These are phyloP conservation scores for Drosophila hamatofila DNA, from an alignment of 2,888 invertebrate genomes.

Conservation along the genomic window DNA sequence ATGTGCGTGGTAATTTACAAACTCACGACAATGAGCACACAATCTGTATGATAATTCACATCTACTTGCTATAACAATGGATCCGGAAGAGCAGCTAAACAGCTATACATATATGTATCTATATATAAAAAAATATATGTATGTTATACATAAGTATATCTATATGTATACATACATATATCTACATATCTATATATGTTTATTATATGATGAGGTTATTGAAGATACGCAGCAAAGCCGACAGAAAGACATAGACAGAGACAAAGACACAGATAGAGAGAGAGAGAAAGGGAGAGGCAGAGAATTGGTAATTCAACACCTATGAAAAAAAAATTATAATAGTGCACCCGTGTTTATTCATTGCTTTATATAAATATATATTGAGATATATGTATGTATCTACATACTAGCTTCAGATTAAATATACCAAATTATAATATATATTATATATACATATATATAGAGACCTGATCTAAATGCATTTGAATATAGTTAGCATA, in stretches of 20 bases:
- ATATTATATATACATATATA: too few species aligned
- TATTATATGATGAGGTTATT: slow-evolving; percentile 40
- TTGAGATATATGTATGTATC: too few species aligned
- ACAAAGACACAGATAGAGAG: background rate
- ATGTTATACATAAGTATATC: background rate
- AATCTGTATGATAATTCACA: slow-evolving; percentile 77
- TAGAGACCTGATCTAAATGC: too few species aligned
- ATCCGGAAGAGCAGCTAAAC: slow-evolving; percentile 67
- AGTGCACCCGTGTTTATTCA: slow-evolving; percentile 21
- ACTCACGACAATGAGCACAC: slow-evolving; percentile 63
- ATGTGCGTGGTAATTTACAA: slow-evolving; percentile 72
- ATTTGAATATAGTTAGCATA: too few species aligned
- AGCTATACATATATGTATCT: background rate
- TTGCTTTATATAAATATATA: background rate
- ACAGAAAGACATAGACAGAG: background rate
- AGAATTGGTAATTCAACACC: slow-evolving; percentile 49
- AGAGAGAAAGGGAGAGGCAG: slow-evolving; percentile 1
- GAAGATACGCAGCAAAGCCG: slow-evolving; percentile 14
- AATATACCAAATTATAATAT: too few species aligned
- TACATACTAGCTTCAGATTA: too few species aligned
- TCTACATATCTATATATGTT: slow-evolving; percentile 14
- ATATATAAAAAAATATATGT: background rate
- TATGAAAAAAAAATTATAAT: slow-evolving; percentile 20
- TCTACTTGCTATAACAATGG: slow-evolving; percentile 78
- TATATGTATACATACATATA: background rate